These are phyloP conservation scores for Sepioteuthis lessoniana DNA, from an alignment of 2,888 invertebrate species.

Conservation along the genomic window DNA sequence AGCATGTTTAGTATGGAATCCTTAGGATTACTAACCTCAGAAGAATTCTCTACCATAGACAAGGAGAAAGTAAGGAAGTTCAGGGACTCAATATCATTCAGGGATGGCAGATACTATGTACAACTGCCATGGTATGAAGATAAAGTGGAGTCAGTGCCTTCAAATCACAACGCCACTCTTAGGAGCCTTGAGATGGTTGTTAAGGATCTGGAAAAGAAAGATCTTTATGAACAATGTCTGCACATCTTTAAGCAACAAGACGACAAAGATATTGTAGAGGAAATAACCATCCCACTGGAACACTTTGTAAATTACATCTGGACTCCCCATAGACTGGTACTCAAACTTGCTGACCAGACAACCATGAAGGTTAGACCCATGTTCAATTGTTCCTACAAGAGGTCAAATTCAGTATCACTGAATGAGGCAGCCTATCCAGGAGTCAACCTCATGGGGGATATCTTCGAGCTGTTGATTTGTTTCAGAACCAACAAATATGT, in stretches of 20 bases:
- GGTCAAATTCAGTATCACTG: too few relatives aligned
- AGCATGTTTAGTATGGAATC: neutral
- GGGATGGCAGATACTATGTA: neutral
- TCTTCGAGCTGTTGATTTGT: too few relatives aligned
- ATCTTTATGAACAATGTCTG: too few relatives aligned
- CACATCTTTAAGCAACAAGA: neutral
- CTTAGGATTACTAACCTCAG: neutral
- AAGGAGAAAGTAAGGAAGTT: neutral
- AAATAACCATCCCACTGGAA: neutral
- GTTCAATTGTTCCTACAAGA: too few relatives aligned
- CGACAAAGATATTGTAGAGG: neutral
- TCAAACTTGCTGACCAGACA: too few relatives aligned
- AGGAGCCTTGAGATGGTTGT: neutral
- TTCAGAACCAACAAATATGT: too few relatives aligned
- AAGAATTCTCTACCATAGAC: neutral
- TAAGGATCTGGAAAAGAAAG: too few relatives aligned
- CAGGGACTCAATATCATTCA: neutral
- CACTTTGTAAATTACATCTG: neutral
- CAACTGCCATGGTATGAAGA: neutral
- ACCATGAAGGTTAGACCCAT: too few relatives aligned
- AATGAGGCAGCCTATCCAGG: too few relatives aligned
- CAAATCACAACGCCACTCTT: neutral
- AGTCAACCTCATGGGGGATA: too few relatives aligned
- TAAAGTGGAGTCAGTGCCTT: neutral
- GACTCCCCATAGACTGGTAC: neutral